Conservation (phyloP, 2,113 vertebrate genomes). For the Platichthys flesus region DNA sequence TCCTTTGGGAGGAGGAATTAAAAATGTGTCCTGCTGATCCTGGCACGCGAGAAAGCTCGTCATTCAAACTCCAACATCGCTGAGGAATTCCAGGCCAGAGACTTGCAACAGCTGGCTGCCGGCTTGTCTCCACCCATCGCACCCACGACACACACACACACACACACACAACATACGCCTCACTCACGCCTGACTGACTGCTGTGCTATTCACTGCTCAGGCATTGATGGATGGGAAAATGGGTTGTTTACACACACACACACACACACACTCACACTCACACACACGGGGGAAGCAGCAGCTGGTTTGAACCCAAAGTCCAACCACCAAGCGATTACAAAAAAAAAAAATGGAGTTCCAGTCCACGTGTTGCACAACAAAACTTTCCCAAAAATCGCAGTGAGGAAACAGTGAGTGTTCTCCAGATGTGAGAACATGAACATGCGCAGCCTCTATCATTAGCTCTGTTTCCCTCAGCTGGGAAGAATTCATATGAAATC, state of each 20-base stretch:
- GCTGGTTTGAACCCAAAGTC: constrained; percentile 54
- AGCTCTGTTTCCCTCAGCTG: not conserved
- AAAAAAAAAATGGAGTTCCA: not conserved
- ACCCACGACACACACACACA: constrained; percentile 19
- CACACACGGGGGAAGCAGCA: constrained; percentile 27
- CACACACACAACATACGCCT: constrained; percentile 12
- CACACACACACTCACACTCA: constrained; percentile 17
- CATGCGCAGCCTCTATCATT: constrained; percentile 18
- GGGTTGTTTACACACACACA: constrained; percentile 21
- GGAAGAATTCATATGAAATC: not conserved
- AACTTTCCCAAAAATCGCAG: constrained; percentile 28
- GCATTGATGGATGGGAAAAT: too few species aligned
- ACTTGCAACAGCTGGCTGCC: constrained; percentile 70
- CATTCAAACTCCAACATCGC: constrained; percentile 17
- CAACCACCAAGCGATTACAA: constrained; percentile 40
- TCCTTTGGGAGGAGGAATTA: too few species aligned
- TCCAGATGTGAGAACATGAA: constrained; percentile 54
- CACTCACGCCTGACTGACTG: not conserved
- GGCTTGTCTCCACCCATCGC: constrained; percentile 47
- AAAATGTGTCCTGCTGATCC: not conserved
- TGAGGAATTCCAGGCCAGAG: constrained; percentile 61
- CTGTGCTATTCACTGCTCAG: too few species aligned
- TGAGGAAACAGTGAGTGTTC: constrained; percentile 33
- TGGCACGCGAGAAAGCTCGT: not conserved
- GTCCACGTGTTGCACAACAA: constrained; percentile 45